Conservation (phyloP, 2,888 invertebrate genomes). For the Lasioglossum lativentre region DNA sequence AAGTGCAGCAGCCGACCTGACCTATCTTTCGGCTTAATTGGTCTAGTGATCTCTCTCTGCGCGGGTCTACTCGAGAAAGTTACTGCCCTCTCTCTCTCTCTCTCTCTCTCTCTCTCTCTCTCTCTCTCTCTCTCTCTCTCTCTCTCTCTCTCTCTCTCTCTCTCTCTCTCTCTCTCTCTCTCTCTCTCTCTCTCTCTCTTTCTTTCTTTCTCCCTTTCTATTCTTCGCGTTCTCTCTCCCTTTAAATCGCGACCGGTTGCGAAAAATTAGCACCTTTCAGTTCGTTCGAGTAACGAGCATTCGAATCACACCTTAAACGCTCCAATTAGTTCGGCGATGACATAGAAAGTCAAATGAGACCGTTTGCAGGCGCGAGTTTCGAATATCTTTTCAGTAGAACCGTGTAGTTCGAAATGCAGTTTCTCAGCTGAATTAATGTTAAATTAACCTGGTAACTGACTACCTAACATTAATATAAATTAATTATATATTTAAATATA, state of each 20-base stretch:
- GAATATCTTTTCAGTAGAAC: neutral
- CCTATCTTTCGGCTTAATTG: slow-evolving; percentile 61
- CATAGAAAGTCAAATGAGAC: neutral
- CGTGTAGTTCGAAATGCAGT: neutral
- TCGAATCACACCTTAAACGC: slow-evolving; percentile 18
- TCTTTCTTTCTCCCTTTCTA: neutral
- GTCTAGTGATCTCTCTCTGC: slow-evolving; percentile 35
- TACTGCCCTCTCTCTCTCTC: neutral
- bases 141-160: slow-evolving; percentile 8
- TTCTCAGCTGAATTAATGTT: neutral
- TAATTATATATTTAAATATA: no score
- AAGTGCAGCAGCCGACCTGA: slow-evolving; percentile 53
- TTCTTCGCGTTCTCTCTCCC: neutral
- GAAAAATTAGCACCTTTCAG: slow-evolving; percentile 34
- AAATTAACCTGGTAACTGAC: neutral
- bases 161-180: neutral
- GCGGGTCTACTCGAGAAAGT: slow-evolving; percentile 31
- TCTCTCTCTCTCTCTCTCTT: neutral
- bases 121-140: slow-evolving; percentile 5
- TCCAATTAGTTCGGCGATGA: slow-evolving; percentile 12
- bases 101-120: slow-evolving; percentile 16
- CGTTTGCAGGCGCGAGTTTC: neutral
- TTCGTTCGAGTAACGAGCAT: slow-evolving; percentile 12
- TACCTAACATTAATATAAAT: no score
- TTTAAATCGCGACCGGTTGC: slow-evolving; percentile 12